Base-by-base conservation (phyloP, 1,140 invertebrate genomes). In the Nautilus pompilius region DNA sequence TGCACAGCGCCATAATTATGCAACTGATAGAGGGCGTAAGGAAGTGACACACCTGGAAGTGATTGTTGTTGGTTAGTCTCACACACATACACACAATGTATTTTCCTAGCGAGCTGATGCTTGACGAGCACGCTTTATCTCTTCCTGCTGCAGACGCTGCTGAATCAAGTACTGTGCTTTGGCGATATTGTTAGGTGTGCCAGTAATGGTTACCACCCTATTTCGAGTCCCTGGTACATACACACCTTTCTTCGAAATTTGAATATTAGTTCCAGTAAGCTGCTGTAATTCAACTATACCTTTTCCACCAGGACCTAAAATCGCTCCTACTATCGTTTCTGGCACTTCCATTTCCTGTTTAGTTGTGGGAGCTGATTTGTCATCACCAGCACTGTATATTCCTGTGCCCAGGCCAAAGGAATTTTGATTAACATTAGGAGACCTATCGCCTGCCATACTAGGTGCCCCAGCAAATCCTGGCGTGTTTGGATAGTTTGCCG, bases 171-270 rank as follows among this genome's bases (percentile, higher is more conserved):
- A 93, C 78, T 94, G 91, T 82, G 95, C 95, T 83, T 89, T 91
- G 80, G 86, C 87, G 82, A 97, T 94, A 82, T 92, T 90, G 85
- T 88, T 89, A 70, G 89, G 88, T 75, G 89, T 89, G 83, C 95
- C 95, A 77, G 90, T 90, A 83, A 97, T 96, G 82, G 94, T 95
- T 66, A 98, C 96, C 84, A 97, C 94, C 77, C 96, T 90, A 87
- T 97, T 96, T 81, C 93, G 91, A 65, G 94, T 96, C 81, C 95
- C 93, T 69, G 95, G 94, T 75, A 93, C 93, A 86, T 94, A 97
- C 76, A 93, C 93, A 78, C 95, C 95, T 86, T 98, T 97, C 88
- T 98, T 98, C 71, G 94, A 96, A 83, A 98, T 97, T 87, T 98
- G 95, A 84, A 98, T 95, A 85, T 92, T 96, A 80, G 95, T 94